Base-by-base conservation (phyloP, 2,888 invertebrate genomes). In the Venusia cambrica region DNA sequence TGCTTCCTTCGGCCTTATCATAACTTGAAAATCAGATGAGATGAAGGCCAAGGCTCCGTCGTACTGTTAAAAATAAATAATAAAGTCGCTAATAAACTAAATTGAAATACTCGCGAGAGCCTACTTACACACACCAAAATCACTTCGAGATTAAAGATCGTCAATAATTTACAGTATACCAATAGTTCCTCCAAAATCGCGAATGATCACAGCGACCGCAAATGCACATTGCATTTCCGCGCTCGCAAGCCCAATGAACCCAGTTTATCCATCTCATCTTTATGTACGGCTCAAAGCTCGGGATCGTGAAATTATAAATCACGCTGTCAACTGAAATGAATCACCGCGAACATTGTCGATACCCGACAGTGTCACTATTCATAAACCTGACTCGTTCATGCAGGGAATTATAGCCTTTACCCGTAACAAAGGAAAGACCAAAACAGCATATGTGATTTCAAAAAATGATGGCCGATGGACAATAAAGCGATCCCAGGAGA, bases 401-500 rank as follows among this genome's bases (percentile, higher is more conserved):
- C 27, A 31, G 15, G 15, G 9, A 14, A 40, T 18, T 27, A 1
- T 40, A 18, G 16, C 9, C 30, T 24, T 19, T 35, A 35, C 2
- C 1, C 1, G 3, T 1, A 22, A 12, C 0, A 3, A 2, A 2
- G 1, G 8, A 35, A 14, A 14, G 22, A 4, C 10, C 16, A 26
- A 4, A 31, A 19, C 8, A 16, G 16, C 10, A 9, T 28, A 32
- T 13, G 19, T 14, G 5, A 11, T 13, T 31, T 14, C 30, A 25
- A 34, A 27, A 32, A 33, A 41, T 28, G 31, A 36, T 25, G 21
- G 29, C 12, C 15, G 22, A 28, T 39, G 26, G 47, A 54, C 46
- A 51, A 51, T 54, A 49, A 52, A 65, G 48, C 42, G 47, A 35
- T 46, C 68, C 57, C 63, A 17, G 19, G 62, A 54, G 65, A 47